These are phyloP conservation scores for Blomia tropicalis DNA, from an alignment of 2,888 invertebrate species.

Conservation along the genomic window DNA sequence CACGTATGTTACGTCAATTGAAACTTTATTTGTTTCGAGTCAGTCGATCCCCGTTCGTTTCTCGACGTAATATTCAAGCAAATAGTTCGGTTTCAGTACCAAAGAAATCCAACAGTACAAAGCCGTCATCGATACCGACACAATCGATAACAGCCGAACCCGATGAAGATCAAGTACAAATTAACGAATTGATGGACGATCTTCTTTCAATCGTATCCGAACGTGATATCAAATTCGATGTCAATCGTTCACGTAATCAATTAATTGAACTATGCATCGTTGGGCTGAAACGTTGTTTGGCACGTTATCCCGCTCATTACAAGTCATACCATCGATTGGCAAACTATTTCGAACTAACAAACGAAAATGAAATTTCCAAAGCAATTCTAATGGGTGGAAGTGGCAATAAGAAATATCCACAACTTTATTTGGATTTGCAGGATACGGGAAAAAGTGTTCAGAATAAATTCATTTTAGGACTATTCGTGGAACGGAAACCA, in stretches of 20 bases:
- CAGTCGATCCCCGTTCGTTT: slow-evolving; percentile 19
- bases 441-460: not conserved
- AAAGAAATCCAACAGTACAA: not conserved
- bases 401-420: not conserved
- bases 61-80: not conserved
- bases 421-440: not conserved
- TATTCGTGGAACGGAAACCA: slow-evolving; percentile 66
- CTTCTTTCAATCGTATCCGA: slow-evolving; percentile 13
- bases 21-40: slow-evolving; percentile 20
- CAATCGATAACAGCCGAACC: too few relatives aligned
- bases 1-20: slow-evolving; percentile 7
- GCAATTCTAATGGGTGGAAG: slow-evolving; percentile 21
- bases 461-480: slow-evolving; percentile 28
- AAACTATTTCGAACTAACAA: slow-evolving; percentile 51
- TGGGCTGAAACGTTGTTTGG: slow-evolving; percentile 66
- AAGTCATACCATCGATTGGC: slow-evolving; percentile 77
- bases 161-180: not conserved
- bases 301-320: slow-evolving; percentile 74
- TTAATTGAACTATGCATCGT: slow-evolving; percentile 52
- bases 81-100: not conserved
- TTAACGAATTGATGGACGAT: slow-evolving; percentile 16
- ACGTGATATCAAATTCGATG: not conserved
- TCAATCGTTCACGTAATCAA: slow-evolving; percentile 23
- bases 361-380: slow-evolving; percentile 13
- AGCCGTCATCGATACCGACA: too few relatives aligned